Conservation (phyloP, 1,140 invertebrate species). For the Zaprionus camerounensis region DNA sequence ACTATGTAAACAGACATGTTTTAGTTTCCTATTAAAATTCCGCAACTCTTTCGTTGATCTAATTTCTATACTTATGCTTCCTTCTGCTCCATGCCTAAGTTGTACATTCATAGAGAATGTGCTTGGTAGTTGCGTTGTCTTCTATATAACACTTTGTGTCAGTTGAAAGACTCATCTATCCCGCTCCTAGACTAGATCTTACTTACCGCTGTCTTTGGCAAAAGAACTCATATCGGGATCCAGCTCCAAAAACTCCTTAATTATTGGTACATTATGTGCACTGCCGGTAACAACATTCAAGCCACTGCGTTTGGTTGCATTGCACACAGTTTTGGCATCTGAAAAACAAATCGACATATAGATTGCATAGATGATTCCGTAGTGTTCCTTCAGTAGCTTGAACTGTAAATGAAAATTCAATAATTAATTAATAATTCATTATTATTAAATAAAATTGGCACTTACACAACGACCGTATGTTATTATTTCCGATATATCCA, state of each 20-base stretch:
- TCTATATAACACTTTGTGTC: too few relatives aligned
- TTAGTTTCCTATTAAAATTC: too few relatives aligned
- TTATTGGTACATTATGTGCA: conserved; percentile 39
- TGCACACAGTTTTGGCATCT: neutral
- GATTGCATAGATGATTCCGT: conserved; percentile 44
- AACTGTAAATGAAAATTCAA: conserved; percentile 32
- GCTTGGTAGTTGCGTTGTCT: too few relatives aligned
- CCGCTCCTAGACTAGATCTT: neutral
- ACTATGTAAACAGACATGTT: too few relatives aligned
- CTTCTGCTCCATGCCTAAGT: too few relatives aligned
- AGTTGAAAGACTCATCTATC: too few relatives aligned
- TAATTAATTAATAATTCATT: neutral
- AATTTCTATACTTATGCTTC: too few relatives aligned
- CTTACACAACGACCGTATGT: conserved; percentile 46
- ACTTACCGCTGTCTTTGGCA: neutral
- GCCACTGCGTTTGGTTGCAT: neutral
- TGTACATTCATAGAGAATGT: too few relatives aligned
- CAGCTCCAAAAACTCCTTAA: conserved; percentile 64
- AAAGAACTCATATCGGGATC: conserved; percentile 52
- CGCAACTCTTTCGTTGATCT: too few relatives aligned
- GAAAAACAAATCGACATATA: conserved; percentile 22
- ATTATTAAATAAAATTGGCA: neutral
- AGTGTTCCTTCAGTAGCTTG: conserved; percentile 62
- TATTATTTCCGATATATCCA: conserved; percentile 65
- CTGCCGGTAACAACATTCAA: conserved; percentile 62